A percentile compares a stretch with the other conserved stretches of the same genome.
These are phyloP conservation scores for Morone saxatilis DNA, from an alignment of 2,113 vertebrate genomes.

Conservation along the genomic window DNA sequence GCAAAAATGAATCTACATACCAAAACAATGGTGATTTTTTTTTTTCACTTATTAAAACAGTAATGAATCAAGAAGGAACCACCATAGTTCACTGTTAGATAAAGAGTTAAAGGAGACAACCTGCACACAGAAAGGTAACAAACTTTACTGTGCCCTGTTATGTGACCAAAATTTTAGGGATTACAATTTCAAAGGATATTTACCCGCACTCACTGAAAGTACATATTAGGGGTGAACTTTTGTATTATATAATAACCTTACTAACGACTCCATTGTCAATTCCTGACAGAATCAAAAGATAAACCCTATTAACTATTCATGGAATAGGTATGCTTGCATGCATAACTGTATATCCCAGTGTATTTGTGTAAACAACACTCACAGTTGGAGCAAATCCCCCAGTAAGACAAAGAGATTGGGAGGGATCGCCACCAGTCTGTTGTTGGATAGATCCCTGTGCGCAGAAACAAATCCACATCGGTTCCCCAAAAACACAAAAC, in stretches of 20 bases:
- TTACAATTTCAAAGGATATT: background rate
- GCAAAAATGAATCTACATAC: background rate
- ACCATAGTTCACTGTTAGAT: too few relatives aligned
- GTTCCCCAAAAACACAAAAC: conserved; percentile 18
- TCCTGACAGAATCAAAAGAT: background rate
- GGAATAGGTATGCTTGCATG: background rate
- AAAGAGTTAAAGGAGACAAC: too few relatives aligned
- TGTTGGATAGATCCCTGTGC: conserved; percentile 92
- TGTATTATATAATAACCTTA: too few relatives aligned
- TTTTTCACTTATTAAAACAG: background rate
- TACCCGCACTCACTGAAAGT: too few relatives aligned
- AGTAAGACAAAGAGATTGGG: conserved; percentile 89
- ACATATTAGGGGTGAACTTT: too few relatives aligned
- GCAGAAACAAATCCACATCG: conserved; percentile 64
- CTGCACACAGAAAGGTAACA: too few relatives aligned
- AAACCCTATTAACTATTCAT: conserved; percentile 7
- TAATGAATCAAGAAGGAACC: too few relatives aligned
- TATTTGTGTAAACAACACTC: conserved; percentile 80
- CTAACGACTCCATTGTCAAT: background rate
- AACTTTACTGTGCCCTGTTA: too few relatives aligned
- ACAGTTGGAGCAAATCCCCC: conserved; percentile 94
- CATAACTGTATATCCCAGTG: background rate
- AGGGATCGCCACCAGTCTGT: conserved; percentile 90
- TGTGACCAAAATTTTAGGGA: background rate
- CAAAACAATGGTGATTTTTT: background rate